These are phyloP conservation scores for Aldrovandia affinis DNA, from an alignment of 2,797 vertebrate species.

Conservation along the genomic window DNA sequence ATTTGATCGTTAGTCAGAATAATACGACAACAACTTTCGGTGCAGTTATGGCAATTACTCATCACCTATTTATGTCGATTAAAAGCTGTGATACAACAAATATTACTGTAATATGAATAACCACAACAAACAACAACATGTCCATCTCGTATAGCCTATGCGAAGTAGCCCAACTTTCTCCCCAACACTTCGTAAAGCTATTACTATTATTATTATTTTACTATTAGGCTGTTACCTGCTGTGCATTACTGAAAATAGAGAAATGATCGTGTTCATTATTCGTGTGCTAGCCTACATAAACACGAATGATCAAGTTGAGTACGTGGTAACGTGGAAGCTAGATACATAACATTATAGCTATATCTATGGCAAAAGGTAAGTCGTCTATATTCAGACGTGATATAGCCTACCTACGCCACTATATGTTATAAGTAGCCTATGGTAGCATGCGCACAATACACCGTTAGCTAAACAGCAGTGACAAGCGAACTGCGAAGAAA, in stretches of 20 bases:
- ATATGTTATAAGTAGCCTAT: neutral
- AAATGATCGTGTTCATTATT: neutral
- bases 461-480: neutral
- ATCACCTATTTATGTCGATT: neutral
- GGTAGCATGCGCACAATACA: neutral
- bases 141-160: neutral
- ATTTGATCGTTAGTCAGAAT: neutral
- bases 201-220: neutral
- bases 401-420: neutral
- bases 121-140: neutral
- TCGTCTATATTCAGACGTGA: neutral
- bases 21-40: neutral
- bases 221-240: neutral
- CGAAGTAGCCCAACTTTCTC: neutral
- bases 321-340: neutral
- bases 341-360: neutral
- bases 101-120: neutral
- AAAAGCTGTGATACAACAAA: neutral
- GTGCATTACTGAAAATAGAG: neutral
- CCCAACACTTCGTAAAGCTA: neutral
- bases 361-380: neutral
- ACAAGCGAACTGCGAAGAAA: neutral
- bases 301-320: neutral
- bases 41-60: neutral
- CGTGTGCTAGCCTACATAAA: neutral